Evolutionary conservation across 2,113 vertebrate species (phyloP).

Genomic region (Narcine bancroftii): DNA sequence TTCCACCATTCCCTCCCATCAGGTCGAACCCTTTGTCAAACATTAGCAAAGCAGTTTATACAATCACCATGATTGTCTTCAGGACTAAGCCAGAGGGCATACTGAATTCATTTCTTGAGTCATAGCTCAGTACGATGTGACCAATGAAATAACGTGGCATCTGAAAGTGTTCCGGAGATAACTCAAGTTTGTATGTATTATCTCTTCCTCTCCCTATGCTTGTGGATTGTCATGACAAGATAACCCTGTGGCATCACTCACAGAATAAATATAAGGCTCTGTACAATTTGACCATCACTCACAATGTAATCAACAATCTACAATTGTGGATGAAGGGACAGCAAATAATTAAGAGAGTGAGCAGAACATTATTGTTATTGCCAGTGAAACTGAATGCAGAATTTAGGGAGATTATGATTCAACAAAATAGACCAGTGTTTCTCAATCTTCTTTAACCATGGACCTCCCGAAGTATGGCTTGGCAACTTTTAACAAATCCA

Average conservation of each 20-base stretch:
- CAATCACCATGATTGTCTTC: background rate
- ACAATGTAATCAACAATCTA: background rate
- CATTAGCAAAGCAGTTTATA: background rate
- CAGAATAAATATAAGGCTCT: background rate
- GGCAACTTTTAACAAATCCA: no score
- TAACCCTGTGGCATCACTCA: background rate
- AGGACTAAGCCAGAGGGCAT: background rate
- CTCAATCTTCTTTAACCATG: no score
- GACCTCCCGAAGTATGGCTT: no score
- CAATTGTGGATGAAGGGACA: background rate
- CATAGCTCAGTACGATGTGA: background rate
- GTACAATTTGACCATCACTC: background rate
- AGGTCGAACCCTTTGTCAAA: background rate
- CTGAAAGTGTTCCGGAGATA: background rate
- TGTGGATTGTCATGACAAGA: background rate
- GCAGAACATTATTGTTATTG: no score
- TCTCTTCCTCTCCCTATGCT: background rate
- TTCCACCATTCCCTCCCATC: background rate
- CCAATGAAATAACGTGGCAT: background rate
- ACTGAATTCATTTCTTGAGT: background rate
- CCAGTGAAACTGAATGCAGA: no score
- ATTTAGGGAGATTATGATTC: no score
- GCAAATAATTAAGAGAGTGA: no score
- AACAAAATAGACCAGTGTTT: no score
- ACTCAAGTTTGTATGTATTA: background rate